Evolutionary conservation across 2,888 invertebrate genomes (phyloP), one percentile per base, ranked within the genome.

Genomic region (Epirrhoe alternata): DNA sequence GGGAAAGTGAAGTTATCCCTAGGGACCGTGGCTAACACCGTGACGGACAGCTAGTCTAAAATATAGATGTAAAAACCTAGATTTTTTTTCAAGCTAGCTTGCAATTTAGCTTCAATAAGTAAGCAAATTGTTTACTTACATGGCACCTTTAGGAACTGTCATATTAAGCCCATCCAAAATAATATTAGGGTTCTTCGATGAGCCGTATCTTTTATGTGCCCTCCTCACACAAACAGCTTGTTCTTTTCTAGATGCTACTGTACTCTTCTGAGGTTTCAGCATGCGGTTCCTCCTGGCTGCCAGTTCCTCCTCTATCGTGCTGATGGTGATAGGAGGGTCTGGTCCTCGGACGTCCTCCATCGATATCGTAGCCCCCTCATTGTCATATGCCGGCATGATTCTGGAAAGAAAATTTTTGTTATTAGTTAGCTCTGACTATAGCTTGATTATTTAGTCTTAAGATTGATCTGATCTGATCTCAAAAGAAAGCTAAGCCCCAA

Each of bases 81-180:
- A n/a, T n/a, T n/a, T n/a, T 24, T 24, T 24, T 24, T 24, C 24
- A 24, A 24, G 24, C 1, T 24, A 24, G 24, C 24, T n/a, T n/a
- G n/a, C n/a, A n/a, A n/a, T n/a, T n/a, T 1, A 24, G 24, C 3
- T 24, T 24, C 24, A 24, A 8, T 0, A 35, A 35, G 1, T 35
- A 35, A 35, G n/a, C 8, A 10, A 10, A 8, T 35, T 12, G 5
- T 24, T 3, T 30, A 64, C 64, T 64, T 50, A 97, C 97, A 97
- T 97, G 54, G 96, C 92, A 59, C 98, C 98, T 84, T 97, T 97
- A 24, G 97, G 96, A 51, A 98, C 98, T 16, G 97, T 98, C 97
- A 98, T 97, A 82, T 97, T 97, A 61, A 98, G 94, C 30, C 97
- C 97, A 83, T 97, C 97, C 61, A 98, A 93, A 47, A 98, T 97